phyloP scores from a whole-genome alignment of 2,797 vertebrate species.

The Coccyzus lansbergi region DNA sequence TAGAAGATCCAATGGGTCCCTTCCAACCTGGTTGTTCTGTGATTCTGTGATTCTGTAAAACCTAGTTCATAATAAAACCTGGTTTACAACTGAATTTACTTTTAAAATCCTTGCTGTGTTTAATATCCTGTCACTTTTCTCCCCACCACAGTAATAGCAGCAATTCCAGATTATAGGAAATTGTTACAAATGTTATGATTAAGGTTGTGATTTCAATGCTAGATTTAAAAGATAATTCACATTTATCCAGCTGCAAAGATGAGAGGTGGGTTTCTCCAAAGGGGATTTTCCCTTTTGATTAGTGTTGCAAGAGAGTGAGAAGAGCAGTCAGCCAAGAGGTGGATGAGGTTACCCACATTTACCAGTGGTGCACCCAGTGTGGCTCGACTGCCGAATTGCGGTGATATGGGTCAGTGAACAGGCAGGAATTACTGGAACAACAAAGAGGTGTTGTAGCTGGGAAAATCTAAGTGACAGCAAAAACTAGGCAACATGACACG shows the following conservation, averaged over 20 bases:
- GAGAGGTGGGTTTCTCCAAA: not conserved
- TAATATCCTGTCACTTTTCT: not conserved
- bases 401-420: not conserved
- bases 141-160: not conserved
- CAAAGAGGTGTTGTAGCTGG: slow-evolving; percentile 17
- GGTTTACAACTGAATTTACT: not conserved
- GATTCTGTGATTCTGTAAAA: too few relatives aligned
- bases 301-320: slow-evolving; percentile 10
- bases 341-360: slow-evolving; percentile 57
- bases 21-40: too few relatives aligned
- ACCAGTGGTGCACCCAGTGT: not conserved
- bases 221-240: not conserved
- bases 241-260: not conserved
- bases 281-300: slow-evolving; percentile 1
- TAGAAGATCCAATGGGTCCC: too few relatives aligned
- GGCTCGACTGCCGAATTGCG: not conserved
- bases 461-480: not conserved
- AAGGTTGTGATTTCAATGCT: not conserved
- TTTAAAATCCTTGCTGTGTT: not conserved
- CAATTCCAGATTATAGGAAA: not conserved
- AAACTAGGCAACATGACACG: not conserved
- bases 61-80: not conserved
- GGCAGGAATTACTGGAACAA: slow-evolving; percentile 12
- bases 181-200: not conserved
- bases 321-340: not conserved